Percentiles rank a stretch among this genome's conserved stretches.
Evolutionary conservation across 1,140 invertebrate species (phyloP).

Genomic region (Anagrus nilaparvatae): DNA sequence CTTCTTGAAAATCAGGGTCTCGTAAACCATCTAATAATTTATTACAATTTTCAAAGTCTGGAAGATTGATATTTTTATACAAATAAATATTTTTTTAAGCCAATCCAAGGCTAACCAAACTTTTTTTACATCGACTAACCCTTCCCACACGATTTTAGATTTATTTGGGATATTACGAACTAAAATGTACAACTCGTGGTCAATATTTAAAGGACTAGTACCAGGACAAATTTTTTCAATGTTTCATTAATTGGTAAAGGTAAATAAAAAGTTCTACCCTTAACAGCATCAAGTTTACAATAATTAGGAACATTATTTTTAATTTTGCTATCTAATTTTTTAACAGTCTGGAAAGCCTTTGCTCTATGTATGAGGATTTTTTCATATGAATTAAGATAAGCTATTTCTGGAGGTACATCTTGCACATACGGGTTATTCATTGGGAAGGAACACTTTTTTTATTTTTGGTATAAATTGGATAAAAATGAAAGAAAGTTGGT

Average conservation of each 20-base stretch:
- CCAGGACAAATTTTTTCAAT: slow-evolving; percentile 19
- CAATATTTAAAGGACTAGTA: slow-evolving; percentile 17
- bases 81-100: slow-evolving; percentile 17
- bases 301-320: slow-evolving; percentile 24
- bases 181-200: slow-evolving; percentile 22
- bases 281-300: slow-evolving; percentile 21
- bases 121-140: slow-evolving; percentile 1
- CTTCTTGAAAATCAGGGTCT: not conserved
- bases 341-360: slow-evolving; percentile 29
- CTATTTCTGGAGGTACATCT: slow-evolving; percentile 14
- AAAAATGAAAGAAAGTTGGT: no score
- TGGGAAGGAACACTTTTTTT: no score
- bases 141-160: slow-evolving; percentile 2
- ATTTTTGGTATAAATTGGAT: no score
- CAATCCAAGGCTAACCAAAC: slow-evolving; percentile 12
- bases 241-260: slow-evolving; percentile 27
- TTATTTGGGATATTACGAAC: slow-evolving; percentile 12
- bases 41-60: no score
- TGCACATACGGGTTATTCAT: slow-evolving; percentile 16
- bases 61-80: slow-evolving; percentile 5
- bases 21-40: no score
- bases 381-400: slow-evolving; percentile 20
- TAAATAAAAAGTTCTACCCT: slow-evolving; percentile 28
- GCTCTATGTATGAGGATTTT: slow-evolving; percentile 27
- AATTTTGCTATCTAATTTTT: slow-evolving; percentile 21